These are phyloP conservation scores for Lathamus discolor DNA, from an alignment of 2,113 vertebrate genomes.

Conservation along the genomic window DNA sequence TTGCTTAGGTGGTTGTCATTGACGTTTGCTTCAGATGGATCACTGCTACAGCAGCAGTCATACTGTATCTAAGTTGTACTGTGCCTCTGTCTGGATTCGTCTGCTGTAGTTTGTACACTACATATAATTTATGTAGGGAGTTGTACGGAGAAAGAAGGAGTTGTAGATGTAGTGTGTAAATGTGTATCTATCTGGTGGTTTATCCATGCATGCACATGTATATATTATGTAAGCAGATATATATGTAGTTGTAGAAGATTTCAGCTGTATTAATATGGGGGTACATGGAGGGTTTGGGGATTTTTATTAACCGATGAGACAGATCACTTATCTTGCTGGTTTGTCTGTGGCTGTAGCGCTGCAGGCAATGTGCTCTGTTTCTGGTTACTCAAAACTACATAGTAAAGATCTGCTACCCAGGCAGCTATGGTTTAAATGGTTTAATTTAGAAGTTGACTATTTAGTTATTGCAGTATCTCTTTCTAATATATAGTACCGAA, in stretches of 20 bases:
- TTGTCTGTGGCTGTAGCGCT: background rate
- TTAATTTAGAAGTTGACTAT: background rate
- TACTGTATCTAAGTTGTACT: background rate
- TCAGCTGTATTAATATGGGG: background rate
- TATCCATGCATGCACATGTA: background rate
- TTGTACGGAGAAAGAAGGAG: background rate
- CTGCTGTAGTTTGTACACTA: background rate
- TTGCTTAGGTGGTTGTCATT: rapidly evolving
- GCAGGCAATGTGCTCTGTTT: background rate
- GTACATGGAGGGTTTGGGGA: background rate
- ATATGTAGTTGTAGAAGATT: background rate
- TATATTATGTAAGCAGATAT: background rate
- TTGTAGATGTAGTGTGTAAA: background rate
- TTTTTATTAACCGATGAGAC: background rate
- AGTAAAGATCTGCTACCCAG: background rate
- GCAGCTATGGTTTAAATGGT: background rate
- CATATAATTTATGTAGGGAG: background rate
- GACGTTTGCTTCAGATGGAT: background rate
- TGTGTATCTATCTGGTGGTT: background rate
- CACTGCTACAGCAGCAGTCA: background rate
- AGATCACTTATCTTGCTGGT: background rate
- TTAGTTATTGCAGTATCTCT: background rate
- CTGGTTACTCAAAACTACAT: background rate
- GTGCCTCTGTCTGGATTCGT: background rate
- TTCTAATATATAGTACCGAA: background rate